Evolutionary conservation across 2,113 vertebrate genomes (phyloP), one percentile per base, ranked within the genome.

Genomic region (Epinephelus cyanopodus): DNA sequence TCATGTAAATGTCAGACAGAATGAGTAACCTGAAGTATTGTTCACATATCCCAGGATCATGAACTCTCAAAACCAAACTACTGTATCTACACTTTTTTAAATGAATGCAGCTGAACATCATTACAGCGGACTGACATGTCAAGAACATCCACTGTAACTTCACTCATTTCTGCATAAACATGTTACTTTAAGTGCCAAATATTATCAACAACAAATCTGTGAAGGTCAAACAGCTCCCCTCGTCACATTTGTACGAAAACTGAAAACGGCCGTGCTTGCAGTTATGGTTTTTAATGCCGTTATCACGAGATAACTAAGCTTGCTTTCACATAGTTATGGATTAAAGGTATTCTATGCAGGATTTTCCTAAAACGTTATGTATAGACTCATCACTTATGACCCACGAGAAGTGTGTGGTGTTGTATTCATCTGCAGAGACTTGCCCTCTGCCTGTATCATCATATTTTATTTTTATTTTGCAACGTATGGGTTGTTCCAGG

Each of bases 31-130:
- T 79, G 39, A 69, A 79, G 72, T 81, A 58, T 62, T 47, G 48
- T 83, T 85, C 61, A 72, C 61, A 77, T 73, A 79, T 74, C 61
- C 27, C 75, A 81, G 53, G 74, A 67, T 83, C 42, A 42, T 77
- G 14, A 75, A 71, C 29, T 72, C 18, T 75, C 23, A 62, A 15
- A 77, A 62, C 19, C 60, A 63, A 68, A 56, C 74, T 37, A 56
- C 33, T 77, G 57, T 60, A 68, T 80, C 86, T 47, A 75, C 62
- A 79, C 68, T 60, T n/a, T 33, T 77, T 83, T 4, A 60, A 76
- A 82, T 60, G 0, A n/a, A 77, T 57, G 47, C 71, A 37, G 63
- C 77, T 72, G 45, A 74, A 63, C 5, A 27, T 67, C 56, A 21
- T 61, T 21, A 81, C 76, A 90, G 80, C 45, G 47, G 53, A 74